Percentiles rank a stretch among this genome's conserved stretches.
Evolutionary conservation across 2,797 vertebrate species (phyloP).

Genomic region (Danio albolineatus): DNA sequence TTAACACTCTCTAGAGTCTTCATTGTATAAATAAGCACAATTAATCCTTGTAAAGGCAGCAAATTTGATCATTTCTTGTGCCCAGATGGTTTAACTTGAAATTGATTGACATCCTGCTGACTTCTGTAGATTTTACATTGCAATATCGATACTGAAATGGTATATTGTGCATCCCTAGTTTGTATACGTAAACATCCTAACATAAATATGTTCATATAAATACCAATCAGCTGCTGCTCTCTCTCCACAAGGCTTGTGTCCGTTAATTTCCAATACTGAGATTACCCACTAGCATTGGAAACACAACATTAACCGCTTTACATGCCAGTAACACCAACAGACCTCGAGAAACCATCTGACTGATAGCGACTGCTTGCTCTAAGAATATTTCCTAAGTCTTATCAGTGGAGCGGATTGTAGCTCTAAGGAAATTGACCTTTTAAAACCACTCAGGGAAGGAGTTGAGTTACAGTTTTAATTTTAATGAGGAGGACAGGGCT

Average conservation of each 20-base stretch:
- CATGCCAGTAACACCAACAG: not conserved
- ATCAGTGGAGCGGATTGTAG: constrained; percentile 1
- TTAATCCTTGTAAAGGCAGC: too few species aligned
- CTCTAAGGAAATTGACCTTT: not conserved
- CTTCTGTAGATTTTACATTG: too few species aligned
- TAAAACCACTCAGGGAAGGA: constrained; percentile 11
- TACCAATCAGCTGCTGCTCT: not conserved
- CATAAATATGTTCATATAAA: too few species aligned
- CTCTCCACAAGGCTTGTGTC: not conserved
- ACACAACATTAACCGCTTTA: not conserved
- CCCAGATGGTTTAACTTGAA: too few species aligned
- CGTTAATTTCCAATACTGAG: not conserved
- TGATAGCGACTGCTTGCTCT: not conserved
- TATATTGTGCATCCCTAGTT: too few species aligned
- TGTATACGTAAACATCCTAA: too few species aligned
- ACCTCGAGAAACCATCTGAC: not conserved
- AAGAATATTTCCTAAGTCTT: constrained; percentile 18
- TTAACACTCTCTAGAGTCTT: too few species aligned
- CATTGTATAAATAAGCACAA: too few species aligned
- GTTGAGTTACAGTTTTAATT: constrained; percentile 14
- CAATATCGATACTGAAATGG: too few species aligned
- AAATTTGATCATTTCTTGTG: too few species aligned
- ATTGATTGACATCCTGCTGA: too few species aligned
- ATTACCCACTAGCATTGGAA: not conserved
- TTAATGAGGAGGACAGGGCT: not conserved